Conservation (phyloP, 2,888 invertebrate species). For the Leptopterna dolabrata region DNA sequence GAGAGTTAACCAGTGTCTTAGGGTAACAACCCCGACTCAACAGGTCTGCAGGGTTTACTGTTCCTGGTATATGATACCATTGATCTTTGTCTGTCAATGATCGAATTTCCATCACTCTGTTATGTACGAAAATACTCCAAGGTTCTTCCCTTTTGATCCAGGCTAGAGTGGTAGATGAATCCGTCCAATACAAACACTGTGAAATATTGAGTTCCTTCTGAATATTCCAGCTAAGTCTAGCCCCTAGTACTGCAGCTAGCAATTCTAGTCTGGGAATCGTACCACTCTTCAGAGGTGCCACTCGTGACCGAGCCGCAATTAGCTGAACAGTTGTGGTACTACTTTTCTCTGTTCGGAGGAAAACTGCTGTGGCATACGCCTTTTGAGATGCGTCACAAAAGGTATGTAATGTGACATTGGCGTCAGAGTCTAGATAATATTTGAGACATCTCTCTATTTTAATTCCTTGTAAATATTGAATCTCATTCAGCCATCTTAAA, state of each 20-base stretch:
- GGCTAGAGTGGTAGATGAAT: conserved; percentile 62
- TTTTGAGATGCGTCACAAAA: too few relatives aligned
- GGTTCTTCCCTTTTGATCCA: conserved; percentile 63
- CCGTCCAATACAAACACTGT: conserved; percentile 61
- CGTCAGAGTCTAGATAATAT: too few relatives aligned
- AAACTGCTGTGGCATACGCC: too few relatives aligned
- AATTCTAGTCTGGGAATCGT: background rate
- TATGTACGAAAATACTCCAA: conserved; percentile 63
- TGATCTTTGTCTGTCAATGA: conserved; percentile 52
- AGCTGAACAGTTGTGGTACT: background rate
- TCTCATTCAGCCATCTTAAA: background rate
- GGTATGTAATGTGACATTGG: too few relatives aligned
- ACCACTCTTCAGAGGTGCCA: background rate
- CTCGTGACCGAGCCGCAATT: background rate
- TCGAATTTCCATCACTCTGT: conserved; percentile 64
- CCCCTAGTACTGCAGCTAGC: background rate
- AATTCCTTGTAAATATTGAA: too few relatives aligned
- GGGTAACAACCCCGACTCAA: background rate
- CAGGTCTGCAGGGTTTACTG: conserved; percentile 63
- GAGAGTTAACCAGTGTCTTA: background rate
- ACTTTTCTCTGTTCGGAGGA: too few relatives aligned
- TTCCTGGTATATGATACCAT: conserved; percentile 64
- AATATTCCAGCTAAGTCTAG: background rate
- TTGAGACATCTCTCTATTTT: too few relatives aligned
- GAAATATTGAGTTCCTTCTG: background rate